A percentile compares a stretch with the other conserved stretches of the same genome.
These are phyloP conservation scores for Ischnura elegans DNA, from an alignment of 2,888 invertebrate genomes.

Conservation along the genomic window DNA sequence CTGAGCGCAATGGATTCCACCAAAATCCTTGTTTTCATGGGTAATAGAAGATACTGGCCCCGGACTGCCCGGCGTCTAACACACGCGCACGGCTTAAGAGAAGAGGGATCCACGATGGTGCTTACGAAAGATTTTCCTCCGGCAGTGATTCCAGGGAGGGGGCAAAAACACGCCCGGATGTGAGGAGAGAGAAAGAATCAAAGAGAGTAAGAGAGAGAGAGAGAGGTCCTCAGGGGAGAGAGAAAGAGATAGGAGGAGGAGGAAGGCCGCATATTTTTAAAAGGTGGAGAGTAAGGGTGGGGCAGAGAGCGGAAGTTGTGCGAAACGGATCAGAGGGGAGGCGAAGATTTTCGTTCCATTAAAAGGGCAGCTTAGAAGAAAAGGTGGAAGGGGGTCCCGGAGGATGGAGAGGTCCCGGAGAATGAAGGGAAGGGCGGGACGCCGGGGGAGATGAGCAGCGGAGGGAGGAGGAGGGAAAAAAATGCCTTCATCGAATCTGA, in stretches of 20 bases:
- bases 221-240: constrained; percentile 32
- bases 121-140: background rate
- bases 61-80: too few relatives aligned
- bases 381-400: too few relatives aligned
- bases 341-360: constrained; percentile 12
- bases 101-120: background rate
- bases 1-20: too few relatives aligned
- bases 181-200: background rate
- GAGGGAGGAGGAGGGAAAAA: background rate
- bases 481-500: background rate
- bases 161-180: background rate
- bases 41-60: too few relatives aligned
- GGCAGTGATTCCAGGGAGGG: background rate
- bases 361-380: too few relatives aligned
- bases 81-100: background rate
- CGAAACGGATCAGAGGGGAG: constrained; percentile 7
- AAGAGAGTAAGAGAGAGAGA: background rate
- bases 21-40: too few relatives aligned
- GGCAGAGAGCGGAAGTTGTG: constrained; percentile 23
- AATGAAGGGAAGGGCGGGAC: background rate
- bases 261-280: background rate
- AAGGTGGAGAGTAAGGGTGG: background rate
- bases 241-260: background rate
- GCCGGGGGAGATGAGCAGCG: background rate
- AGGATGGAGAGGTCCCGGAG: background rate